These are phyloP conservation scores for Porites rus DNA, from an alignment of 92 coral and sea anemone species.

Conservation along the genomic window DNA sequence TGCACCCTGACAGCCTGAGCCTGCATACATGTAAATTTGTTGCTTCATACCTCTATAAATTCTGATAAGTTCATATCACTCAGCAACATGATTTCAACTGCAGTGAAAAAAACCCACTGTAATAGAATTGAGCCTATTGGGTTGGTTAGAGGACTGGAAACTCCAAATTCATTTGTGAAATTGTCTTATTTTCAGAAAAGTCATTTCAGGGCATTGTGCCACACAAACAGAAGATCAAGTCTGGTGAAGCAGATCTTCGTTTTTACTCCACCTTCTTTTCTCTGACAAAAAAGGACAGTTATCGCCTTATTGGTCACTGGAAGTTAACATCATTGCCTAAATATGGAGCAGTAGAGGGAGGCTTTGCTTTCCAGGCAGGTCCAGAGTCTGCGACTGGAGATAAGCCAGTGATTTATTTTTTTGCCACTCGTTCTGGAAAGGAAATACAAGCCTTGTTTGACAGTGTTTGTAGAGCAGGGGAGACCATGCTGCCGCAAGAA, in stretches of 20 bases:
- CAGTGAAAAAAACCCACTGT: too few relatives aligned
- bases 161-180: background rate
- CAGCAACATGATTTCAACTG: too few relatives aligned
- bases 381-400: constrained; percentile 65
- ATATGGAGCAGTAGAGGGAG: constrained; percentile 93
- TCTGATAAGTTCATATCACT: too few relatives aligned
- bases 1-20: too few relatives aligned
- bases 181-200: constrained; percentile 62
- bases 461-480: constrained; percentile 79
- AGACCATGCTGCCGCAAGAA: constrained; percentile 20
- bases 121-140: too few relatives aligned
- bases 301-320: constrained; percentile 89
- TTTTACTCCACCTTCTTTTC: constrained; percentile 86
- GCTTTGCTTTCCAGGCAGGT: constrained; percentile 89
- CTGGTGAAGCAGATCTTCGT: constrained; percentile 96
- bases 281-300: constrained; percentile 90
- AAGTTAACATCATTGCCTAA: constrained; percentile 83
- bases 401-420: constrained; percentile 70
- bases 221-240: constrained; percentile 90
- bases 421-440: constrained; percentile 77
- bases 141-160: background rate
- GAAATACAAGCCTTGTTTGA: constrained; percentile 87
- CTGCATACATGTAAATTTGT: too few relatives aligned
- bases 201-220: constrained; percentile 93
- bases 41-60: too few relatives aligned